phyloP scores from a whole-genome alignment of 2,797 vertebrate genomes.

The Centropyge bicolor region DNA sequence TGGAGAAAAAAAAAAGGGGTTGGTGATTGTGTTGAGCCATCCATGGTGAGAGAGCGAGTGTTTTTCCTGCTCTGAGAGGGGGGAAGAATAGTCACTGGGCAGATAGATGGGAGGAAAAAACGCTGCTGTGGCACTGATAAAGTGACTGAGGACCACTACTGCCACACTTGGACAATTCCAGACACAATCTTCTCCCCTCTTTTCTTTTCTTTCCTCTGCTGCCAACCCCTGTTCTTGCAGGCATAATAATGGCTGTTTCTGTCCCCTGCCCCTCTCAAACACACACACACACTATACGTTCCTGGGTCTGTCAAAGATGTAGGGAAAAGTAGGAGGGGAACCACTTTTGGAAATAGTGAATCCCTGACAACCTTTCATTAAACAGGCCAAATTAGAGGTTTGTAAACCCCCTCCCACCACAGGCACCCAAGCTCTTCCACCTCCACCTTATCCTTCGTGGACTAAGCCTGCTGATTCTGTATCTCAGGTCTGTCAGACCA shows the following conservation, averaged over 20 bases:
- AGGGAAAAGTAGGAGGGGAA: constrained; percentile 68
- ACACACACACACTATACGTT: constrained; percentile 25
- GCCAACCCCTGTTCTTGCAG: constrained; percentile 74
- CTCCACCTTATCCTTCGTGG: constrained; percentile 57
- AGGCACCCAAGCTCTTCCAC: constrained; percentile 48
- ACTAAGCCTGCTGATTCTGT: constrained; percentile 48
- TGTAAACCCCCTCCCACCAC: constrained; percentile 52
- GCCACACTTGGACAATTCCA: constrained; percentile 83
- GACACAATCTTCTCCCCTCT: constrained; percentile 81
- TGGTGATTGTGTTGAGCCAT: constrained; percentile 73
- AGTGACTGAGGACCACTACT: constrained; percentile 83
- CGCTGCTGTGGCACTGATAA: constrained; percentile 85
- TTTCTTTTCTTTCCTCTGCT: constrained; percentile 78
- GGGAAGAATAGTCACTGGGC: constrained; percentile 71
- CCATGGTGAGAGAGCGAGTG: constrained; percentile 72
- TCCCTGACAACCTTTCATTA: constrained; percentile 84
- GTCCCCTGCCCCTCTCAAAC: constrained; percentile 35
- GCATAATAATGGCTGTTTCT: constrained; percentile 81
- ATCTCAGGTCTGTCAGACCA: constrained; percentile 56
- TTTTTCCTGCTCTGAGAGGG: constrained; percentile 72
- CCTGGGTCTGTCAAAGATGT: constrained; percentile 42
- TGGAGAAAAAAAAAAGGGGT: constrained; percentile 2
- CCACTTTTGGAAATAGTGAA: constrained; percentile 69
- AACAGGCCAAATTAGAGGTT: constrained; percentile 81
- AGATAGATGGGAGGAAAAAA: constrained; percentile 80